Evolutionary conservation across 2,888 invertebrate species (phyloP).

Genomic region (Pristionchus arcanus): DNA sequence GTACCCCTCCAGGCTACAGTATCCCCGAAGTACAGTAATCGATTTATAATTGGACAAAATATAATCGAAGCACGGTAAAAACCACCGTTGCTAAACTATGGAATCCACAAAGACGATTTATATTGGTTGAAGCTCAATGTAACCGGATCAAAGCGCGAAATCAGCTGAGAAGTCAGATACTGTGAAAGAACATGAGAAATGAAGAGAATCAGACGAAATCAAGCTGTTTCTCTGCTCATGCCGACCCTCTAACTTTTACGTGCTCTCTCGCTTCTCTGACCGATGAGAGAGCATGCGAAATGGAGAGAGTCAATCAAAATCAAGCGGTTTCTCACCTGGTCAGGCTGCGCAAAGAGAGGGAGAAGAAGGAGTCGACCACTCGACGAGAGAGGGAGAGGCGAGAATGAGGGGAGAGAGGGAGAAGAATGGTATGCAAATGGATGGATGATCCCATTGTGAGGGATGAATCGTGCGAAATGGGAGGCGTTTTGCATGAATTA

Average conservation of each 20-base stretch:
- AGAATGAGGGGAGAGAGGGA: slow-evolving; percentile 7
- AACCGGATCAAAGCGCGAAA: not conserved
- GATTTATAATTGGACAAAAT: not conserved
- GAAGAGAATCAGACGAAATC: not conserved
- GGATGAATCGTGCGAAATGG: no score
- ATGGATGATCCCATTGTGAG: not conserved
- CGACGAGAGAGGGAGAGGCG: not conserved
- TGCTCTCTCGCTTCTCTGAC: no score
- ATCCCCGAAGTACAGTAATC: not conserved
- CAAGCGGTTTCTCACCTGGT: not conserved
- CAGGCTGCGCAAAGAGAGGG: not conserved
- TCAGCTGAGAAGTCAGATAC: not conserved
- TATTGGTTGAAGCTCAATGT: no score
- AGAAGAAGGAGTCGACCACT: not conserved
- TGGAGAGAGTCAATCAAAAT: not conserved
- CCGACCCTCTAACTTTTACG: no score
- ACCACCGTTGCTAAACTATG: not conserved
- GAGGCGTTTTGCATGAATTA: no score
- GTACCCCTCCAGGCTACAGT: not conserved
- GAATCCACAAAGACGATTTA: not conserved
- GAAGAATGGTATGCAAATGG: not conserved
- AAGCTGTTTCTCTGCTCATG: not conserved
- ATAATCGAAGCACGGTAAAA: not conserved
- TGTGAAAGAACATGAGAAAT: not conserved
- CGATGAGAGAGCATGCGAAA: not conserved